phyloP scores from a whole-genome alignment of 2,113 vertebrate species.

The Scatophagus argus region DNA sequence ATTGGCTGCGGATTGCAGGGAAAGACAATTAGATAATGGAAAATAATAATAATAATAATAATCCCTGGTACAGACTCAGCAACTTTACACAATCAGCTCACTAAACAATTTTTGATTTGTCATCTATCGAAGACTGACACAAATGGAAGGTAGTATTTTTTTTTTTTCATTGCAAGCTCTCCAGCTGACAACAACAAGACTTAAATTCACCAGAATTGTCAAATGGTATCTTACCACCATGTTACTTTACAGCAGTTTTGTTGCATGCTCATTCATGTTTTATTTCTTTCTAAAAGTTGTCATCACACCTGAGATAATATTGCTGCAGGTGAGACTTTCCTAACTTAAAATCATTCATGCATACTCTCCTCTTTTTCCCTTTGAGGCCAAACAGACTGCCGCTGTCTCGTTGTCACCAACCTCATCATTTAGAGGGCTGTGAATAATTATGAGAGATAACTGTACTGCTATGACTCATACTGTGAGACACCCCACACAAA shows the following conservation, averaged over 20 bases:
- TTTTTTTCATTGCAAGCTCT: not conserved
- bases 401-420: conserved; percentile 62
- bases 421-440: conserved; percentile 70
- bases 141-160: not conserved
- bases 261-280: conserved; percentile 29
- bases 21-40: conserved; percentile 76
- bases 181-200: not conserved
- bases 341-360: conserved; percentile 38
- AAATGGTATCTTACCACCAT: not conserved
- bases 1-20: conserved; percentile 74
- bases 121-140: conserved; percentile 22
- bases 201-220: not conserved
- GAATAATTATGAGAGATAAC: conserved; percentile 76
- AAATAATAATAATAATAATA: conserved; percentile 62
- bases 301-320: conserved; percentile 23
- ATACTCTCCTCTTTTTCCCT: conserved; percentile 38
- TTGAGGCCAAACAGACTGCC: conserved; percentile 65
- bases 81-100: conserved; percentile 63
- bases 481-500: no score
- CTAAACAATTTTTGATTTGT: conserved; percentile 66
- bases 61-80: conserved; percentile 50
- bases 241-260: not conserved
- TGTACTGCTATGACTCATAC: conserved; percentile 76
- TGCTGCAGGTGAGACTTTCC: conserved; percentile 48
- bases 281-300: conserved; percentile 5